Evolutionary conservation across 2,113 vertebrate genomes (phyloP).

Genomic region (Salvelinus alpinus): DNA sequence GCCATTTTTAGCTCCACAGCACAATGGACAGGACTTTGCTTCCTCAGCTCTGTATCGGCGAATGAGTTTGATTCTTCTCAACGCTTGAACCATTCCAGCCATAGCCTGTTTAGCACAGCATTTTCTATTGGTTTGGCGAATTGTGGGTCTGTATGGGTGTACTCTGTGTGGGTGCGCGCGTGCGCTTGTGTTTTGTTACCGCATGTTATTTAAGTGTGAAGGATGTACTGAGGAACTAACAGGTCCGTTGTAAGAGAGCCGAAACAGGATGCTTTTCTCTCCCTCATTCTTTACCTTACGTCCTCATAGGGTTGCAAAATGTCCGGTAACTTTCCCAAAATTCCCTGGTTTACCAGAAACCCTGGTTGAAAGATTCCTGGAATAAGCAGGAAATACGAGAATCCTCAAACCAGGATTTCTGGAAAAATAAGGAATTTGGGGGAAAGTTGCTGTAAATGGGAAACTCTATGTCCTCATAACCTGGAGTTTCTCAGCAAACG

Average conservation of each 20-base stretch:
- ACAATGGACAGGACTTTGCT: not conserved
- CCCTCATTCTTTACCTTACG: constrained; percentile 6
- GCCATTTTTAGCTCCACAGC: constrained; percentile 5
- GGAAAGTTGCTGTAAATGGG: too few species aligned
- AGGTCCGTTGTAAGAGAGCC: not conserved
- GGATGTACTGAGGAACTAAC: constrained; percentile 8
- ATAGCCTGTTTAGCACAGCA: constrained; percentile 21
- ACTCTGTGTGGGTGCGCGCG: not conserved
- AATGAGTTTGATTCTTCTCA: constrained; percentile 50
- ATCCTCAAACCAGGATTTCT: too few species aligned
- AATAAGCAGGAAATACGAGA: too few species aligned
- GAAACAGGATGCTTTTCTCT: constrained; percentile 8
- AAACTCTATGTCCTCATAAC: not conserved
- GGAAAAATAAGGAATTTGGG: too few species aligned
- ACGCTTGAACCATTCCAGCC: constrained; percentile 42
- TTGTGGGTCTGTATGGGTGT: constrained; percentile 31
- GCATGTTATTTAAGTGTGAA: constrained; percentile 40
- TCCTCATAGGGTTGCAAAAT: not conserved
- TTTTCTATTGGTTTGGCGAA: constrained; percentile 52
- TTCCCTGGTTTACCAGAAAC: too few species aligned
- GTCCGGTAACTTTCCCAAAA: too few species aligned
- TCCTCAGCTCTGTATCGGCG: constrained; percentile 29
- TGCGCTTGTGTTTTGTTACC: constrained; percentile 47
- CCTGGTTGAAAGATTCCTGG: too few species aligned
- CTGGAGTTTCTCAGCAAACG: not conserved